A percentile compares a stretch with the other conserved stretches of the same genome.
phyloP scores from a whole-genome alignment of 2,113 vertebrate species.

The Corvus hawaiiensis region DNA sequence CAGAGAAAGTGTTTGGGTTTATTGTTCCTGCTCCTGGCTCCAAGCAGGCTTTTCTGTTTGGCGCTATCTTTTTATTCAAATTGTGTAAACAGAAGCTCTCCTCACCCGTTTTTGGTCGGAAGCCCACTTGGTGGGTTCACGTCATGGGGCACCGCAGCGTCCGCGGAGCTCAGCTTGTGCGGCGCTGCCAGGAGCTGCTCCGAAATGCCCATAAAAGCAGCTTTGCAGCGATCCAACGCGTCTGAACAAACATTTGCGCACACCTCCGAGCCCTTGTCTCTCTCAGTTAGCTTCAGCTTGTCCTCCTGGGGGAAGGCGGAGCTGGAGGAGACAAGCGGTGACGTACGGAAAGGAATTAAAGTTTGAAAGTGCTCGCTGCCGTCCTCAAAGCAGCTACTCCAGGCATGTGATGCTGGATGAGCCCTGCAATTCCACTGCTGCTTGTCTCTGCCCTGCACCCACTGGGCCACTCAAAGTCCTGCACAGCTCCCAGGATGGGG shows the following conservation, averaged over 20 bases:
- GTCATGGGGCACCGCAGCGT: not conserved
- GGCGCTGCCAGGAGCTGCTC: not conserved
- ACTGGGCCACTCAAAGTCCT: not conserved
- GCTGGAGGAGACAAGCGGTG: not conserved
- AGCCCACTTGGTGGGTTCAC: not conserved
- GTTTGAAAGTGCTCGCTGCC: not conserved
- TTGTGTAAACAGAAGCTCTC: not conserved
- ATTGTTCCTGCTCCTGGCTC: not conserved
- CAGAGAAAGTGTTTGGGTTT: not conserved
- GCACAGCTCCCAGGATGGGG: not conserved
- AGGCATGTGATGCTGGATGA: not conserved
- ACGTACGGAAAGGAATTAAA: constrained; percentile 33
- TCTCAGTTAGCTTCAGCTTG: constrained; percentile 27
- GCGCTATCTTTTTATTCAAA: not conserved
- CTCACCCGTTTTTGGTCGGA: not conserved
- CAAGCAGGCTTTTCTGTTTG: not conserved
- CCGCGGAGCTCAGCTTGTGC: not conserved
- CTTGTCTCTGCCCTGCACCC: not conserved
- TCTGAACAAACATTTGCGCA: not conserved
- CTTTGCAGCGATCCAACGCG: not conserved
- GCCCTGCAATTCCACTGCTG: not conserved
- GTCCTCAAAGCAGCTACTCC: not conserved
- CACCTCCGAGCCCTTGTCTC: constrained; percentile 49
- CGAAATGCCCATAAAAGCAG: constrained; percentile 57
- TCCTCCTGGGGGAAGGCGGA: constrained; percentile 24